Evolutionary conservation across 2,113 vertebrate species (phyloP).

Genomic region (Calonectris borealis): DNA sequence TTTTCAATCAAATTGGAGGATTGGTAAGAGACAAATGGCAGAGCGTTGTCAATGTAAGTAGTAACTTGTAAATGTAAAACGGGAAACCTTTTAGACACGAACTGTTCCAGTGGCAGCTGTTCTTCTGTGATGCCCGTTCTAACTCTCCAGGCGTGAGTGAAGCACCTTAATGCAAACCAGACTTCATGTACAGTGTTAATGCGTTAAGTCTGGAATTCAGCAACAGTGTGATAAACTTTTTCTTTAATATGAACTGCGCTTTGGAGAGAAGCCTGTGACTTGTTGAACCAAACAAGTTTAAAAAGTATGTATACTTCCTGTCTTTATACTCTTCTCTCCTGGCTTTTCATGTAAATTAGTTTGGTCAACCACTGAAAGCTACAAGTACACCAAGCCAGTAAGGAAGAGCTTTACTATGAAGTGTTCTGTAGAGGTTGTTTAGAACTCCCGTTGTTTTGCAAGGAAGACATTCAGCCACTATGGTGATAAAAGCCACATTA

Average conservation of each 20-base stretch:
- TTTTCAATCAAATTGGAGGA: background rate
- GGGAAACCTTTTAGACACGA: background rate
- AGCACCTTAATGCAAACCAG: background rate
- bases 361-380: background rate
- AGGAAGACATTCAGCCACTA: background rate
- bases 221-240: too few relatives aligned
- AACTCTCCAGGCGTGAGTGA: accelerated
- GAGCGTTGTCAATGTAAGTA: background rate
- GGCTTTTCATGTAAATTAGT: background rate
- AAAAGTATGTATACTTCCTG: accelerated
- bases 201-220: background rate
- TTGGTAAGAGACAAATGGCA: background rate
- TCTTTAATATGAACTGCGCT: too few relatives aligned
- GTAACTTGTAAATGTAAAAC: too few relatives aligned
- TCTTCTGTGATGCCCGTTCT: background rate
- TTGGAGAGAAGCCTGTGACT: too few relatives aligned
- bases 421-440: background rate
- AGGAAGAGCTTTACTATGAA: background rate
- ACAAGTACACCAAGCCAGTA: accelerated
- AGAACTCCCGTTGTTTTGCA: too few relatives aligned
- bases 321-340: background rate
- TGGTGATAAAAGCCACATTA: background rate
- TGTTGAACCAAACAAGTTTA: background rate
- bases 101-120: background rate
- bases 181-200: accelerated